Evolutionary conservation across 2,797 vertebrate genomes (phyloP), one percentile per base, ranked within the genome.

Genomic region (Myotis pilosus): DNA sequence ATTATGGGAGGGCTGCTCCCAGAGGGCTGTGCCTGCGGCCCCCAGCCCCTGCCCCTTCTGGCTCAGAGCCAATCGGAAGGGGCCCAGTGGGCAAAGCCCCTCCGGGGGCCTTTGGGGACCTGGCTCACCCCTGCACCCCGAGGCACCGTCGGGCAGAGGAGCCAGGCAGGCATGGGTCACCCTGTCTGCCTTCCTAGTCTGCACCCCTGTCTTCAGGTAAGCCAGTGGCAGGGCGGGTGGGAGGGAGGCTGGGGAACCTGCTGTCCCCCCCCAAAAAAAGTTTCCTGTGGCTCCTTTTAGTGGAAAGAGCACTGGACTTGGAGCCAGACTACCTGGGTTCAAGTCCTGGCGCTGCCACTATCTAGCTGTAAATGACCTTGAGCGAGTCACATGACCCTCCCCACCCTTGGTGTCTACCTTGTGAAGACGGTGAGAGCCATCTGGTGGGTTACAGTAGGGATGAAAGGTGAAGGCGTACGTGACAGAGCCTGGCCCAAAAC

Each of bases 131-230:
- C 60, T 55, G 57, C 22, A n/a, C 91, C 87, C 83, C 1, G 78
- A 89, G 94, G 60, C 64, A 8, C 69, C 53, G 0, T 30, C 84
- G 25, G 96, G 94, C 94, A n/a, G 36, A 55, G 92, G 94, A 96
- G 80, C 74, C 33, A 0, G 84, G 88, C 53, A 3, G 69, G 91
- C 90, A 0, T 44, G 10, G 85, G 82, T 53, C 33, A 7, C 76
- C 69, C 68, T 75, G 47, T 83, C 74, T 92, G 87, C 66, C 51
- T 89, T 81, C 92, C 66, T 55, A 76, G 87, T 60, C 76, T 66
- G 83, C 94, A 88, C 64, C 85, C 49, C 41, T 23, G 5, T 8
- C 41, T 81, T 62, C 91, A 92, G 97, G 96, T 96, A 97, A 98
- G 95, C 12, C 41, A 3, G 68, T 41, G 51, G 47, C 30, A 62